Conservation (phyloP, 1,140 invertebrate species). For the Atta cephalotes region DNA sequence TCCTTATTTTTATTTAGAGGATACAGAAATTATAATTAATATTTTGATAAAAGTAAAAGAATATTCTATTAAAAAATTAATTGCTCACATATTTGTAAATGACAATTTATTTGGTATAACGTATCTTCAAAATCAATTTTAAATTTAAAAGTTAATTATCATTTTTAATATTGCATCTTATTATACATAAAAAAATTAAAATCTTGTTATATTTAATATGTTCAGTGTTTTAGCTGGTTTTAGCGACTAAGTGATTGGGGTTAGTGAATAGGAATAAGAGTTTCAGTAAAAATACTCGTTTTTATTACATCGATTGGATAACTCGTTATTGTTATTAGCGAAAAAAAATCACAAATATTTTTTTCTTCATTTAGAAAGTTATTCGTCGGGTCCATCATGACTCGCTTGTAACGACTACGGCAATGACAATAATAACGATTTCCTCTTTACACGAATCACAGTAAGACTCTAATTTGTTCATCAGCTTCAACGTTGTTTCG, state of each 20-base stretch:
- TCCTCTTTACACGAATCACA: constrained; percentile 80
- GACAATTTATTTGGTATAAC: background rate
- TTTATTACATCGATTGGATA: constrained; percentile 80
- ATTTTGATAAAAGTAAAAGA: background rate
- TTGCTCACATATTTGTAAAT: background rate
- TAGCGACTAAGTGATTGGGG: background rate
- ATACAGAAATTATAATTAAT: constrained; percentile 6
- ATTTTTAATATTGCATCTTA: background rate
- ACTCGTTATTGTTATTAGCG: constrained; percentile 76
- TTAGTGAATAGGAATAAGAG: constrained; percentile 37
- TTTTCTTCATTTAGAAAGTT: constrained; percentile 69
- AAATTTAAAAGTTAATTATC: background rate
- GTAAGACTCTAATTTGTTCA: constrained; percentile 79
- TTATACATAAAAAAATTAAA: background rate
- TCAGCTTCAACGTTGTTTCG: constrained; percentile 73
- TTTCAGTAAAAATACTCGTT: constrained; percentile 78
- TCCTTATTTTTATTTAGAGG: background rate
- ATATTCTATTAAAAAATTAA: background rate
- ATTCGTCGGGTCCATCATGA: constrained; percentile 69
- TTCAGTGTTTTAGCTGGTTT: constrained; percentile 4
- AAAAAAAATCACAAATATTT: constrained; percentile 78
- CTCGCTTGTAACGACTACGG: constrained; percentile 66
- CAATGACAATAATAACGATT: constrained; percentile 73
- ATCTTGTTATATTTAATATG: background rate
- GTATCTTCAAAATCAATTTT: background rate